These are phyloP conservation scores for Notolabrus celidotus DNA, from an alignment of 2,797 vertebrate species.

Conservation along the genomic window DNA sequence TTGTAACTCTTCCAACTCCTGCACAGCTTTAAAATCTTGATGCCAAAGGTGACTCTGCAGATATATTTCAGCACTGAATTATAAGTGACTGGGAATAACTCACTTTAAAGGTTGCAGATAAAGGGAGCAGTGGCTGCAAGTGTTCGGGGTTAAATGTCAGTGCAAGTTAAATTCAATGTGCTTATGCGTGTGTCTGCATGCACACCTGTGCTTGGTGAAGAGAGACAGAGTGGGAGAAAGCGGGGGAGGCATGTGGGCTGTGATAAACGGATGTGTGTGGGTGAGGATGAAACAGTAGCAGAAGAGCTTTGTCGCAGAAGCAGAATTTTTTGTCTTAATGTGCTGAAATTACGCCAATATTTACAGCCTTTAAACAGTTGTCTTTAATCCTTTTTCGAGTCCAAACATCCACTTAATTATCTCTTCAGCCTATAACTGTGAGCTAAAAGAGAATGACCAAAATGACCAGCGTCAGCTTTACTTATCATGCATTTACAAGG, in stretches of 20 bases:
- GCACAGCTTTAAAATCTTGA: slow-evolving; percentile 1
- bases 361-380: neutral
- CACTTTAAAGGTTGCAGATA: slow-evolving; percentile 43
- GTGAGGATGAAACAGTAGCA: slow-evolving; percentile 37
- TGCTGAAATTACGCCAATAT: rapidly evolving
- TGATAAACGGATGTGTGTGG: slow-evolving; percentile 56
- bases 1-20: slow-evolving; percentile 1
- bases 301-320: slow-evolving; percentile 16
- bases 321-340: neutral
- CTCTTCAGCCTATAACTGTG: neutral
- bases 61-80: slow-evolving; percentile 27
- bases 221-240: slow-evolving; percentile 25
- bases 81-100: slow-evolving; percentile 22
- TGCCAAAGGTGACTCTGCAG: slow-evolving; percentile 28
- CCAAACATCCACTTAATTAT: neutral
- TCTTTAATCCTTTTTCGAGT: too few relatives aligned
- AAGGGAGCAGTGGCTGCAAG: slow-evolving; percentile 29
- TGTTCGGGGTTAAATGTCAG: slow-evolving; percentile 44
- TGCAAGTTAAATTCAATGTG: slow-evolving; percentile 19
- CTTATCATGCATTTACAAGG: too few relatives aligned
- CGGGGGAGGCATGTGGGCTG: slow-evolving; percentile 38
- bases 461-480: neutral
- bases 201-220: slow-evolving; percentile 9
- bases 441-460: neutral
- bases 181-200: slow-evolving; percentile 2